Percentiles rank a stretch among this genome's conserved stretches.
These are phyloP conservation scores for Apis florea DNA, from an alignment of 1,140 invertebrate species.

Conservation along the genomic window DNA sequence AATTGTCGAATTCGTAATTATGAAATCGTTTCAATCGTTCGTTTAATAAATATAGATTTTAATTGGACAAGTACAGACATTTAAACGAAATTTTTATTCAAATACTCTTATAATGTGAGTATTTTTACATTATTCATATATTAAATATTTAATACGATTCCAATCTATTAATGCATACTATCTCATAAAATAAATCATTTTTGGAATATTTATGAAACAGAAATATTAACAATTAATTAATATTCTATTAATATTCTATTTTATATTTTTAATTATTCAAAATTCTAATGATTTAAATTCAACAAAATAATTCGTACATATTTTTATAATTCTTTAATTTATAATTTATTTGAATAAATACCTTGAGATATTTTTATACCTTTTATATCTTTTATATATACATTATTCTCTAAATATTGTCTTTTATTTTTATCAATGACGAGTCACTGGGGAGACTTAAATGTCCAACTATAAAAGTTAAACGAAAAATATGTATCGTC, in stretches of 20 bases:
- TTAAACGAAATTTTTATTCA: background rate
- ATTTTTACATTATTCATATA: background rate
- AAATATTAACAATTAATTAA: no score
- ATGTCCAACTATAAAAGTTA: background rate
- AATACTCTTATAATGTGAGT: background rate
- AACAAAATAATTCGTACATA: no score
- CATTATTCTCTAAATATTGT: background rate
- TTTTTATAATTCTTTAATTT: background rate
- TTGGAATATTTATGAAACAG: no score
- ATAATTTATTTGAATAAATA: background rate
- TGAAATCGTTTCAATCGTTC: background rate
- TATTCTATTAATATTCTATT: no score
- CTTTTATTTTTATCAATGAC: background rate
- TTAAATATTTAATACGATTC: background rate
- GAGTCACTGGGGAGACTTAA: background rate
- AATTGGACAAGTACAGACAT: background rate
- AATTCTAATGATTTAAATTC: no score
- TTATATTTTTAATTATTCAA: no score
- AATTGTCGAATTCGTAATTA: background rate
- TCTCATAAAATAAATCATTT: no score
- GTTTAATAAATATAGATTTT: background rate
- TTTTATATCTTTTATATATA: no score
- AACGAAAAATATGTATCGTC: background rate
- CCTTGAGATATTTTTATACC: background rate
- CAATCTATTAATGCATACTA: no score